Base-by-base conservation (phyloP, 2,113 vertebrate species). In the Paedocypris sp. region DNA sequence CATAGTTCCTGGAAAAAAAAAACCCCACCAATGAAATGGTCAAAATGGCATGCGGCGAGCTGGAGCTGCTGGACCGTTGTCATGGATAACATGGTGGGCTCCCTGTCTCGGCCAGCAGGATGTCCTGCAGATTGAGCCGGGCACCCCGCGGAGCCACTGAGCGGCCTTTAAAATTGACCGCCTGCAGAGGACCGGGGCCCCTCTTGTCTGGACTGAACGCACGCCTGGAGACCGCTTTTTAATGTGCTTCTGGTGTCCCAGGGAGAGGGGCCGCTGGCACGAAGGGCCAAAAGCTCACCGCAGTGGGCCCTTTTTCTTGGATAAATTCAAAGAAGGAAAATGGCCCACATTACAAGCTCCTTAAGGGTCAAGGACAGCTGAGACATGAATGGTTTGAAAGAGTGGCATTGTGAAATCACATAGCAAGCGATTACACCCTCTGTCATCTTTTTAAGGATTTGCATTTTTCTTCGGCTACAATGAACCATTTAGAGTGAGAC, bases 291-390 rank as follows among this genome's bases (percentile, higher is more conserved):
- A 75, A 74, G 68, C 79, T 64, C 77, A 41, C 67, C 70, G 66
- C 80, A 56, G 77, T 58, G 66, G 81, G 71, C 49, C 62, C 62
- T 69, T 20, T 41, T 61, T 11, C 66, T 77, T 71, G 45, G 62
- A 71, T 76, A 76, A 75, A 84, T 80, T 86, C 81, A 85, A 84
- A 84, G 79, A 75, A 79, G 67, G 62, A 72, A 77, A 80, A 82
- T 80, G 82, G 77, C 72, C 80, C 81, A 83, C 80, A 85, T 85
- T 86, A 86, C 84, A 85, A 87, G 84, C 84, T 84, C 83, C 83
- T 87, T 85, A 85, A 84, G 82, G 82, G 84, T 87, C 85, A 87
- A 85, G 83, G 83, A 87, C 85, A 87, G 82, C 79, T 71, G 66
- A 33, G 67, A 67, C 65, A 48, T 85, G 80, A 85, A 87, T 76